Conservation (phyloP, 2,888 invertebrate species). For the Latrodectus hesperus region DNA sequence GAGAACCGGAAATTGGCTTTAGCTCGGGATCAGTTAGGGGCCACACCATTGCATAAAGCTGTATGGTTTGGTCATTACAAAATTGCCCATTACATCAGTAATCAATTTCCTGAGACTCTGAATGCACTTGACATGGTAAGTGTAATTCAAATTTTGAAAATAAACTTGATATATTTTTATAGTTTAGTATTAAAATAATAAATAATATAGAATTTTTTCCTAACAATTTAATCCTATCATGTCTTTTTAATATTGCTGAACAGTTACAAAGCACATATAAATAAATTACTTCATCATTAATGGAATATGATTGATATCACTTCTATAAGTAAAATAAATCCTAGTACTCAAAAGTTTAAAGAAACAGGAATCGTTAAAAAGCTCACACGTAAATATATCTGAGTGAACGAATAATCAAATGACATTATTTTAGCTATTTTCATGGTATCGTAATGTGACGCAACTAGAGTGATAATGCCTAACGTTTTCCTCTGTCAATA, state of each 20-base stretch:
- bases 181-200: background rate
- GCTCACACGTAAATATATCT: too few species aligned
- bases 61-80: slow-evolving; percentile 75
- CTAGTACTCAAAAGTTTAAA: too few species aligned
- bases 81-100: slow-evolving; percentile 74
- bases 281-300: too few species aligned
- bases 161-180: background rate
- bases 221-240: background rate
- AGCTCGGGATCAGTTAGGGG: slow-evolving; percentile 74
- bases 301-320: too few species aligned
- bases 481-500: too few species aligned
- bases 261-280: too few species aligned
- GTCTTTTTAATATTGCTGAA: background rate
- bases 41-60: slow-evolving; percentile 73
- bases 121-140: slow-evolving; percentile 75
- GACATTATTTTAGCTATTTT: too few species aligned
- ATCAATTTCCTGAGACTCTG: slow-evolving; percentile 75
- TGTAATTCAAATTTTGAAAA: background rate
- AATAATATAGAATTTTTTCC: background rate
- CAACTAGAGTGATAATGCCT: too few species aligned
- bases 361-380: too few species aligned
- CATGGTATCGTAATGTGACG: too few species aligned
- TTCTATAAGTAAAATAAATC: too few species aligned
- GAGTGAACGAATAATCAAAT: too few species aligned
- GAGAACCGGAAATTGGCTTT: slow-evolving; percentile 76